phyloP scores from a whole-genome alignment of 2,113 vertebrate genomes.

The Hyperopisus bebe region DNA sequence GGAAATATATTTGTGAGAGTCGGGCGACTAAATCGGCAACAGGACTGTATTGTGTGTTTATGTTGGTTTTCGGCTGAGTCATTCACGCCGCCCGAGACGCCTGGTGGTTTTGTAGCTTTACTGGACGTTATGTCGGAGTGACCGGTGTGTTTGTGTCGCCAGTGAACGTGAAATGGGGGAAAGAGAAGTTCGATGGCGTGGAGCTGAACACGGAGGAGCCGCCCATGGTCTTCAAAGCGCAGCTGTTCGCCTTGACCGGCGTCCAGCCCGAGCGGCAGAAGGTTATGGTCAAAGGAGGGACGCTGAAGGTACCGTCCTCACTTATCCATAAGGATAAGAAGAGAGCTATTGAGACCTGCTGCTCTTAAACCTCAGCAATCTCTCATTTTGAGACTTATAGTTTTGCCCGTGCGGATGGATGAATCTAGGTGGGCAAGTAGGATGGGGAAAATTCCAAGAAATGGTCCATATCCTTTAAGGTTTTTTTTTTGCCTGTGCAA shows the following conservation, averaged over 20 bases:
- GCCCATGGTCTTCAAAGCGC: slow-evolving; percentile 98
- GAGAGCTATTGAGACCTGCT: background rate
- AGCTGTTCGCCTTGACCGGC: slow-evolving; percentile 91
- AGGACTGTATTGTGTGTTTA: background rate
- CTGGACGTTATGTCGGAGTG: background rate
- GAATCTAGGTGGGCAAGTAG: background rate
- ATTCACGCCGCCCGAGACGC: background rate
- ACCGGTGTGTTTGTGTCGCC: slow-evolving; percentile 28
- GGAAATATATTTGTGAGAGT: background rate
- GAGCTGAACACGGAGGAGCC: slow-evolving; percentile 96
- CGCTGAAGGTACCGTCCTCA: slow-evolving; percentile 75
- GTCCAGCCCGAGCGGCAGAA: slow-evolving; percentile 96
- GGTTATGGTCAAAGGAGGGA: slow-evolving; percentile 98
- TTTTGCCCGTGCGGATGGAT: background rate
- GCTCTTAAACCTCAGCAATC: background rate
- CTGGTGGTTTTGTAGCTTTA: background rate
- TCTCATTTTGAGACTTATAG: background rate
- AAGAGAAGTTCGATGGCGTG: slow-evolving; percentile 95
- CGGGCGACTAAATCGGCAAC: background rate
- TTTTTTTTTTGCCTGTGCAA: background rate
- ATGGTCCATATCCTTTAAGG: background rate
- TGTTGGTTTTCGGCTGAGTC: background rate
- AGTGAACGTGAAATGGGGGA: slow-evolving; percentile 99
- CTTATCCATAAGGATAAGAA: background rate
- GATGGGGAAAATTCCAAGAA: background rate